These are phyloP conservation scores for Perithous albicinctus DNA, from an alignment of 2,888 invertebrate genomes.

Conservation along the genomic window DNA sequence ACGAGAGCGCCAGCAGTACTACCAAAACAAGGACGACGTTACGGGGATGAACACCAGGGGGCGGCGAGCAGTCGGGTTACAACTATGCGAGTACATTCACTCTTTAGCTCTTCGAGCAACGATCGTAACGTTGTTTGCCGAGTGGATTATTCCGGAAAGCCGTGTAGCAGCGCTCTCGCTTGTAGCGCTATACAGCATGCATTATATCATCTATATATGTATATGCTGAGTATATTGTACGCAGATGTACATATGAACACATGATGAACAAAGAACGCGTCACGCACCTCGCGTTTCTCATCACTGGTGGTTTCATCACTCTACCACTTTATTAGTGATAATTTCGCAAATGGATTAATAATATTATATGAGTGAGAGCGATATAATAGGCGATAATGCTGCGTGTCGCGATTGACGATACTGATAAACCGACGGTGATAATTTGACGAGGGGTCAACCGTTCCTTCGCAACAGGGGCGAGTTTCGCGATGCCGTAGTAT, in stretches of 20 bases:
- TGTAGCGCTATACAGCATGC: too few relatives aligned
- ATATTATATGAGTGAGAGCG: not conserved
- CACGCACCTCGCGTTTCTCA: constrained; percentile 38
- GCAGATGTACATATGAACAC: not conserved
- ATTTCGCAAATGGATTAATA: constrained; percentile 47
- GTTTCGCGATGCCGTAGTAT: not conserved
- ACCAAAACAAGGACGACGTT: constrained; percentile 51
- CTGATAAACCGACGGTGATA: constrained; percentile 1
- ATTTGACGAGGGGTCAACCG: not conserved
- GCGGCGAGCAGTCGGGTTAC: not conserved
- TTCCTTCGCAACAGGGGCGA: not conserved
- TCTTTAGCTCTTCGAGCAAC: not conserved
- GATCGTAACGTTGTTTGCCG: constrained; percentile 66
- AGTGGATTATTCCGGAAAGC: constrained; percentile 61
- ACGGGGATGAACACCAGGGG: constrained; percentile 16
- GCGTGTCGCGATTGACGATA: not conserved
- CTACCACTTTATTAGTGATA: constrained; percentile 29
- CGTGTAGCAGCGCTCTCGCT: constrained; percentile 20
- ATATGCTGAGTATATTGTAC: constrained; percentile 12
- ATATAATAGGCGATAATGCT: not conserved
- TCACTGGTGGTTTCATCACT: not conserved
- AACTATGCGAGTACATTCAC: not conserved
- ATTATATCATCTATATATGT: not conserved
- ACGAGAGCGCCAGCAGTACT: constrained; percentile 45
- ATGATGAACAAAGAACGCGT: constrained; percentile 30